phyloP scores from a whole-genome alignment of 2,888 invertebrate species.

The Meandrusa payeni region DNA sequence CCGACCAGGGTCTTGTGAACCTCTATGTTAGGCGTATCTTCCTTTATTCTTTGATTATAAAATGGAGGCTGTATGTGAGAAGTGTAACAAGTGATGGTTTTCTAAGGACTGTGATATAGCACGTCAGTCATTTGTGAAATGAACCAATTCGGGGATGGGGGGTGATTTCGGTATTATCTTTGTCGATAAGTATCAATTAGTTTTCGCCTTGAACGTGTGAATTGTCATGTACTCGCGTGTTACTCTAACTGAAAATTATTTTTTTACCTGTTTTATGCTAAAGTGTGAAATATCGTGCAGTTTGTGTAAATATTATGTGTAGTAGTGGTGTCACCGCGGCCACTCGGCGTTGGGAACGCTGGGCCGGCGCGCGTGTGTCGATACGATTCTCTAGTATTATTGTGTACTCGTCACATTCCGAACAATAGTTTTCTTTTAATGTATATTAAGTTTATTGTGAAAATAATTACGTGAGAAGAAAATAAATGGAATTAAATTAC shows the following conservation, averaged over 20 bases:
- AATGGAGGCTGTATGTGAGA: slow-evolving; percentile 4
- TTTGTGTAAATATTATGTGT: slow-evolving; percentile 52
- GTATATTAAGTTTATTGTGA: slow-evolving; percentile 39
- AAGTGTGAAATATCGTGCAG: slow-evolving; percentile 38
- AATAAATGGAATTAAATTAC: slow-evolving; percentile 29
- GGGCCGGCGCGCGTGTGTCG: slow-evolving; percentile 40
- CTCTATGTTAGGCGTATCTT: slow-evolving; percentile 17
- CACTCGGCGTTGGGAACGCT: slow-evolving; percentile 41
- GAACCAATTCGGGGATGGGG: not conserved
- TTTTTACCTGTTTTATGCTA: slow-evolving; percentile 40
- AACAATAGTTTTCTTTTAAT: slow-evolving; percentile 41
- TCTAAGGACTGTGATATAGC: slow-evolving; percentile 62
- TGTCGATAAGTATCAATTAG: not conserved
- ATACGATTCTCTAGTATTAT: slow-evolving; percentile 47
- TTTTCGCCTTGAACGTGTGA: not conserved
- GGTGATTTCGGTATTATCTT: not conserved
- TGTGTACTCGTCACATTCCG: slow-evolving; percentile 66
- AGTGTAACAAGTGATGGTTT: slow-evolving; percentile 39
- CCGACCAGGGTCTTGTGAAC: slow-evolving; percentile 24
- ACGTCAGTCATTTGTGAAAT: slow-evolving; percentile 6
- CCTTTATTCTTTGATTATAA: slow-evolving; percentile 8
- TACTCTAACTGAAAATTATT: slow-evolving; percentile 40
- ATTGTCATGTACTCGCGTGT: slow-evolving; percentile 24
- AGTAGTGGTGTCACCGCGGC: slow-evolving; percentile 45
- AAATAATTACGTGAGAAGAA: slow-evolving; percentile 39